Evolutionary conservation across 2,797 vertebrate genomes (phyloP).

Genomic region (Perodicticus potto): DNA sequence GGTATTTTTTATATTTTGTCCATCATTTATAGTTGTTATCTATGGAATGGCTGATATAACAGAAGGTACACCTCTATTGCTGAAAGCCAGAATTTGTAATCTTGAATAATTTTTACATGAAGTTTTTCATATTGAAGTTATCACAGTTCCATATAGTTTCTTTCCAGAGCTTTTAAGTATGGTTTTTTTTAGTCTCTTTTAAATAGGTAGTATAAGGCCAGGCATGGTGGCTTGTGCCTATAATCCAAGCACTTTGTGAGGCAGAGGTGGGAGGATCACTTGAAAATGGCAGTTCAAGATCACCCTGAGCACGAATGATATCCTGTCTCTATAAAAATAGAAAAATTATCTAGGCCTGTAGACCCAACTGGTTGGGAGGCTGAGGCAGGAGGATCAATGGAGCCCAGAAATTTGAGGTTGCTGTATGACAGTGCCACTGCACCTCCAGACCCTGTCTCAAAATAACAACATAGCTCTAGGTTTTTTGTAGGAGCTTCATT

Average conservation of each 20-base stretch:
- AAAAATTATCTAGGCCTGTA: background rate
- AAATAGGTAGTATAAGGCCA: background rate
- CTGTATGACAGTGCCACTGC: background rate
- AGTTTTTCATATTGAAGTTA: slow-evolving; percentile 8
- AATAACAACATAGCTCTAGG: background rate
- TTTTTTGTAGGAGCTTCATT: background rate
- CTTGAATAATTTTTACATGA: slow-evolving; percentile 29
- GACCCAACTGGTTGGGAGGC: background rate
- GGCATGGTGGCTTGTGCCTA: background rate
- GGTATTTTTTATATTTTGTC: background rate
- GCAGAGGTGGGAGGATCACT: background rate
- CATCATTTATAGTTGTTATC: background rate
- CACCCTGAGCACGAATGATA: background rate
- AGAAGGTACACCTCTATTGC: background rate
- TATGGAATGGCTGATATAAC: background rate
- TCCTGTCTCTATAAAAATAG: background rate
- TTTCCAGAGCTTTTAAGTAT: background rate
- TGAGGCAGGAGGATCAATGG: background rate
- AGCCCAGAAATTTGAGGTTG: background rate
- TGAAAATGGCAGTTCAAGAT: background rate
- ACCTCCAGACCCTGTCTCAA: background rate
- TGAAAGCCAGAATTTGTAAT: background rate
- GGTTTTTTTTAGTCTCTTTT: background rate
- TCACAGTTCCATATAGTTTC: background rate
- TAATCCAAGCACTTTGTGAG: background rate